phyloP scores from a whole-genome alignment of 2,888 invertebrate species.

The Alloscopus bannaensis region DNA sequence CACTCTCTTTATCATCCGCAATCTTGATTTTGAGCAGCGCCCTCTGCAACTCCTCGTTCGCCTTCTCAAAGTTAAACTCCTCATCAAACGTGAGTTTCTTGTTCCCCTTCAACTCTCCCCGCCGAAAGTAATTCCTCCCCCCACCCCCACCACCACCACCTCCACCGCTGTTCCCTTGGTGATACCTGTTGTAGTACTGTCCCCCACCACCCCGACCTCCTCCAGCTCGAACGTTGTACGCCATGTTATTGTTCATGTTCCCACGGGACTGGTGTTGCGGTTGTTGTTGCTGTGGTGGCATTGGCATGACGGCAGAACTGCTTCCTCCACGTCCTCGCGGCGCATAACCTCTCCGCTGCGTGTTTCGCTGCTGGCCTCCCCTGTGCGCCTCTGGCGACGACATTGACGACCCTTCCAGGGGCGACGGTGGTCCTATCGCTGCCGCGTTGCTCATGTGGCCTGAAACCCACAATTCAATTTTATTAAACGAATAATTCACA shows the following conservation, averaged over 20 bases:
- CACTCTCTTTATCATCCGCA: slow-evolving; percentile 64
- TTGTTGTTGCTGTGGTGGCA: neutral
- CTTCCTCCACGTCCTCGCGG: slow-evolving; percentile 62
- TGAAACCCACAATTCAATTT: no score
- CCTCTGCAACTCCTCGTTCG: slow-evolving; percentile 91
- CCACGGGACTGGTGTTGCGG: neutral
- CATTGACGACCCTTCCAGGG: no score
- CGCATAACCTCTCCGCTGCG: slow-evolving; percentile 34
- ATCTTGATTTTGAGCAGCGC: slow-evolving; percentile 91
- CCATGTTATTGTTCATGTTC: neutral
- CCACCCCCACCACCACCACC: slow-evolving; percentile 55
- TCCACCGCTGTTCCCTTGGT: slow-evolving; percentile 44
- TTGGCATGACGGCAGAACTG: slow-evolving; percentile 60
- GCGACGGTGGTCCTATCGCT: no score
- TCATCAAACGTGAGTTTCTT: slow-evolving; percentile 83
- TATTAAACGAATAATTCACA: no score
- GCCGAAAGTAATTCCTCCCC: slow-evolving; percentile 57
- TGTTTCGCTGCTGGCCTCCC: slow-evolving; percentile 28
- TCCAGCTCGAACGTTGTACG: neutral
- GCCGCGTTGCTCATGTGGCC: no score
- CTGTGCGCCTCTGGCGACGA: no score
- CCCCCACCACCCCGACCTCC: neutral
- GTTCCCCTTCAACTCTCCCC: slow-evolving; percentile 62
- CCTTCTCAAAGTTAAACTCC: slow-evolving; percentile 99
- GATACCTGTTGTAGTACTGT: slow-evolving; percentile 24